phyloP scores from a whole-genome alignment of 2,797 vertebrate genomes.

The Margarornis squamiger region DNA sequence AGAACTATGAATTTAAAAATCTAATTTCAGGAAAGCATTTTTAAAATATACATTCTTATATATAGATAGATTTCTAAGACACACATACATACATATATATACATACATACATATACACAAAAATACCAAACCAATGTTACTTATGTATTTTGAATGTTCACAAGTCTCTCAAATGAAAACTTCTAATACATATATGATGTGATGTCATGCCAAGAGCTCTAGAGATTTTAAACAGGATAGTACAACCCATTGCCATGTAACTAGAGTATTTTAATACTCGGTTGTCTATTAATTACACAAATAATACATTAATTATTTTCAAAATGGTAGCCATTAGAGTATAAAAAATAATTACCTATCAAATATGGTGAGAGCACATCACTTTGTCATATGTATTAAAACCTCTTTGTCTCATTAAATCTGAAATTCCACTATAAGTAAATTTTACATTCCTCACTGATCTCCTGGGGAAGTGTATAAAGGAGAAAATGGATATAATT shows the following conservation, averaged over 20 bases:
- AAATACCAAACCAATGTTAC: not conserved
- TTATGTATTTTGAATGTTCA: not conserved
- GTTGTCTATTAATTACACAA: constrained; percentile 49
- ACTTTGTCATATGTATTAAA: constrained; percentile 42
- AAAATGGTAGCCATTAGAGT: constrained; percentile 45
- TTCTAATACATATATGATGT: not conserved
- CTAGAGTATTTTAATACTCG: not conserved
- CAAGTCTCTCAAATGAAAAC: not conserved
- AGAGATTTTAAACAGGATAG: not conserved
- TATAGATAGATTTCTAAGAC: not conserved
- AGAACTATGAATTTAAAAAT: not conserved
- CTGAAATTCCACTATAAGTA: constrained; percentile 56
- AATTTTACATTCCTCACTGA: constrained; percentile 58
- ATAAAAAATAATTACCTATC: constrained; percentile 58
- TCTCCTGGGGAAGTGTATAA: constrained; percentile 58
- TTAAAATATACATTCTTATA: not conserved
- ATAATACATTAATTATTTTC: constrained; percentile 53
- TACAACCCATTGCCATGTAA: not conserved
- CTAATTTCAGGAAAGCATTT: not conserved
- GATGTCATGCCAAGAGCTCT: not conserved
- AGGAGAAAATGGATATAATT: constrained; percentile 68
- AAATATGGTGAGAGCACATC: constrained; percentile 13
- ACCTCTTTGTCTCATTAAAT: constrained; percentile 65
- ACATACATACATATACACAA: not conserved
- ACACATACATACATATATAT: no score